These are phyloP conservation scores for Sebastes itinus DNA, from an alignment of 2,797 vertebrate species.

Conservation along the genomic window DNA sequence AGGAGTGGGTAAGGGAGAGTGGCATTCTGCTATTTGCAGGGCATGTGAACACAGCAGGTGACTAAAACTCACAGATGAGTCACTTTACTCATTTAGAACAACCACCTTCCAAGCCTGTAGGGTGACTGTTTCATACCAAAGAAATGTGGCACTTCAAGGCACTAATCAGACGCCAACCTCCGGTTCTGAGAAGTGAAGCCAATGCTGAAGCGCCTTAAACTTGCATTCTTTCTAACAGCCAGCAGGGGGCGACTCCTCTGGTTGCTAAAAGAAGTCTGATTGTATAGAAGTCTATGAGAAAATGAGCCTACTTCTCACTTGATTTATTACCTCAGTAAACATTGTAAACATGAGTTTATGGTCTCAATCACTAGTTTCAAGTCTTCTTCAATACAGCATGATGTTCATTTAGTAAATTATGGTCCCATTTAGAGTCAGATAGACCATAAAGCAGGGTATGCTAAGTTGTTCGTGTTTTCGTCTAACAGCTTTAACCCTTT, in stretches of 20 bases:
- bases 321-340: too few relatives aligned
- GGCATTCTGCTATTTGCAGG: not conserved
- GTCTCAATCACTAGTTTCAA: too few relatives aligned
- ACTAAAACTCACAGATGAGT: not conserved
- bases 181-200: not conserved
- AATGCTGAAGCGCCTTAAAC: not conserved
- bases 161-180: not conserved
- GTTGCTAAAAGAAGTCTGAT: too few relatives aligned
- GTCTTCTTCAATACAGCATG: too few relatives aligned
- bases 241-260: too few relatives aligned
- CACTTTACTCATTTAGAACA: not conserved
- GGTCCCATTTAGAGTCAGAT: too few relatives aligned
- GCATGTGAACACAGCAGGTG: not conserved
- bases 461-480: not conserved
- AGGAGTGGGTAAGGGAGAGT: not conserved
- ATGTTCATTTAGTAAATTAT: too few relatives aligned
- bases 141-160: not conserved
- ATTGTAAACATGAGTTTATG: too few relatives aligned
- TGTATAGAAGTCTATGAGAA: too few relatives aligned
- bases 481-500: not conserved
- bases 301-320: too few relatives aligned
- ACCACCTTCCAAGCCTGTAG: not conserved
- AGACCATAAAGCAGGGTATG: too few relatives aligned
- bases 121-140: not conserved
- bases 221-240: not conserved